Conservation (phyloP, 2,113 vertebrate genomes). For the Nothoprocta perdicaria region DNA sequence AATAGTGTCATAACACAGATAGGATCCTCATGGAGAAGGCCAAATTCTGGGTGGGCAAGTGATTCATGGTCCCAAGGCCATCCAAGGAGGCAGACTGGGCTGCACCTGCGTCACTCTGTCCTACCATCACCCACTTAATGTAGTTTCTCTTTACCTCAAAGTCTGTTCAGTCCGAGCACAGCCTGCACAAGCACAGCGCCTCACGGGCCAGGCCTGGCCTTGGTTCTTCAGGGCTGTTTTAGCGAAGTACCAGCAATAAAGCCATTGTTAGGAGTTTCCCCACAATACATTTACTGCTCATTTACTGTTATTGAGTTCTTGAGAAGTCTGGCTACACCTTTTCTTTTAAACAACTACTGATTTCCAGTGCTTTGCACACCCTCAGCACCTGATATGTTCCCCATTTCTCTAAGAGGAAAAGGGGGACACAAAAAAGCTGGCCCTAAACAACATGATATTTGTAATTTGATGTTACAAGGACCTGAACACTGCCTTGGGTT, state of each 20-base stretch:
- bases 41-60: neutral
- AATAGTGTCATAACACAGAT: neutral
- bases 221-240: neutral
- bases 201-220: neutral
- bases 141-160: fast-evolving
- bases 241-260: neutral
- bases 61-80: neutral
- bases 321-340: neutral
- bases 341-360: neutral
- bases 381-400: neutral
- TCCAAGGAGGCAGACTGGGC: neutral
- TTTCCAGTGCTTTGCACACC: neutral
- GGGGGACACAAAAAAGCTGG: neutral
- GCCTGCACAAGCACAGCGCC: fast-evolving
- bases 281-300: neutral
- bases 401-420: neutral
- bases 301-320: neutral
- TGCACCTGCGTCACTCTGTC: fast-evolving
- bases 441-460: neutral
- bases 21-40: neutral
- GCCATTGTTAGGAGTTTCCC: neutral
- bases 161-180: fast-evolving
- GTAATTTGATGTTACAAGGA: neutral
- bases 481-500: neutral
- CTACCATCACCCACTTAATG: neutral